These are phyloP conservation scores for Rhodinocichla rosea DNA, from an alignment of 2,113 vertebrate genomes.

Conservation along the genomic window DNA sequence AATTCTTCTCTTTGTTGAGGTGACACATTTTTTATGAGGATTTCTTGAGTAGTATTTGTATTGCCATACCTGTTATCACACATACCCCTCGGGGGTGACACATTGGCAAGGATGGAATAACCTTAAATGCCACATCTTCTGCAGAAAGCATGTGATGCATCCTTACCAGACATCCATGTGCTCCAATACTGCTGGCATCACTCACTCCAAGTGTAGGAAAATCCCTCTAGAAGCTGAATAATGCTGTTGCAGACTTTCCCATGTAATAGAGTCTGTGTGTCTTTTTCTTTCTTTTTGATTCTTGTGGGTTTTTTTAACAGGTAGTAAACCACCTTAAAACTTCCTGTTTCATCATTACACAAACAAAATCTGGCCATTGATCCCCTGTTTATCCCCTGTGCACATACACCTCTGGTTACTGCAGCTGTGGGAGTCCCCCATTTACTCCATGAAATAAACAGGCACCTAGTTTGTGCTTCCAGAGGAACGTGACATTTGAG, in stretches of 20 bases:
- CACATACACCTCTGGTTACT: neutral
- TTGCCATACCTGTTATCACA: neutral
- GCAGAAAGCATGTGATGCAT: neutral
- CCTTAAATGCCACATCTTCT: neutral
- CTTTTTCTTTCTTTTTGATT: neutral
- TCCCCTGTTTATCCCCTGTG: neutral
- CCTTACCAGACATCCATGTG: neutral
- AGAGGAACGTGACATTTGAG: neutral
- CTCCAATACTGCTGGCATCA: neutral
- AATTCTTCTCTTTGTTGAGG: neutral
- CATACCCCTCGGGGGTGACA: neutral
- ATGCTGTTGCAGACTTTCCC: neutral
- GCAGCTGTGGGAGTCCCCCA: neutral
- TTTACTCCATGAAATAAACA: neutral
- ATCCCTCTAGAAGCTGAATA: neutral
- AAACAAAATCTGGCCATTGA: neutral
- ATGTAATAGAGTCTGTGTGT: neutral
- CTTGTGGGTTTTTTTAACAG: neutral
- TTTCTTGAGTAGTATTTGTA: neutral
- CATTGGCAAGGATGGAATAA: neutral
- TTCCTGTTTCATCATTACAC: neutral
- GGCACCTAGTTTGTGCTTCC: neutral
- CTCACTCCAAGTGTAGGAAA: neutral
- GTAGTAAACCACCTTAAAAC: neutral
- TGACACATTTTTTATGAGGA: slow-evolving; percentile 13